Evolutionary conservation across 2,888 invertebrate species (phyloP).

Genomic region (Drosophila greeni): DNA sequence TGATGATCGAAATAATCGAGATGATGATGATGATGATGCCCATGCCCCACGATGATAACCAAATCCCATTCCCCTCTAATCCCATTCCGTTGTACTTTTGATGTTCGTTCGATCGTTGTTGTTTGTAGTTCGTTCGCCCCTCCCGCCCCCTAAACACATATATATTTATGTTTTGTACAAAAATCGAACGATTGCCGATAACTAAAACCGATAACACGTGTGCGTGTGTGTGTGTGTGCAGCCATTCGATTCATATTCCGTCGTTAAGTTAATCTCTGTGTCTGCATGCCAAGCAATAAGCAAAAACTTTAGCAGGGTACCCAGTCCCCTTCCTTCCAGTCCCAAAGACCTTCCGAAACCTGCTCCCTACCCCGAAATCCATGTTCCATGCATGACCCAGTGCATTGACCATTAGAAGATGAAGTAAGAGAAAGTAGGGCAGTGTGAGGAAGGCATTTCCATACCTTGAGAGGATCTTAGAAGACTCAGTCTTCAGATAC

Average conservation of each 20-base stretch:
- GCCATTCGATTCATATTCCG: conserved; percentile 32
- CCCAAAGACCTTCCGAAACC: background rate
- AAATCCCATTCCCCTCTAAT: conserved; percentile 8
- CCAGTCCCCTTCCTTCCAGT: background rate
- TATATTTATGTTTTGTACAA: conserved; percentile 19
- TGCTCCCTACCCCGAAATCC: background rate
- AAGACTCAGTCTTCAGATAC: background rate
- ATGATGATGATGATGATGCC: conserved; percentile 7
- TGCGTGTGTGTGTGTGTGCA: conserved; percentile 15
- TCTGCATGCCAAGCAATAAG: conserved; percentile 29
- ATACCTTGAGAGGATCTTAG: background rate
- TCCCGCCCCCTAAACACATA: background rate
- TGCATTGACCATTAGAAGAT: conserved; percentile 14
- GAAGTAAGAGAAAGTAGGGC: background rate
- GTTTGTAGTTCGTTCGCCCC: conserved; percentile 22
- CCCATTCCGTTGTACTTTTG: conserved; percentile 19
- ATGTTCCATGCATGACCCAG: conserved; percentile 18
- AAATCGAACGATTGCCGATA: conserved; percentile 29
- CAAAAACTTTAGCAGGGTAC: conserved; percentile 19
- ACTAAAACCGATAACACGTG: conserved; percentile 31
- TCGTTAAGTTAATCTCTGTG: conserved; percentile 25
- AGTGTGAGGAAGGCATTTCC: conserved; percentile 2
- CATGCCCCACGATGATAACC: conserved; percentile 27
- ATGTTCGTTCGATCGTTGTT: conserved; percentile 18
- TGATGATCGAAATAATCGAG: background rate